Percentiles rank a stretch among this genome's conserved stretches.
phyloP scores from a whole-genome alignment of 2,888 invertebrate species.

The Agelastica alni region DNA sequence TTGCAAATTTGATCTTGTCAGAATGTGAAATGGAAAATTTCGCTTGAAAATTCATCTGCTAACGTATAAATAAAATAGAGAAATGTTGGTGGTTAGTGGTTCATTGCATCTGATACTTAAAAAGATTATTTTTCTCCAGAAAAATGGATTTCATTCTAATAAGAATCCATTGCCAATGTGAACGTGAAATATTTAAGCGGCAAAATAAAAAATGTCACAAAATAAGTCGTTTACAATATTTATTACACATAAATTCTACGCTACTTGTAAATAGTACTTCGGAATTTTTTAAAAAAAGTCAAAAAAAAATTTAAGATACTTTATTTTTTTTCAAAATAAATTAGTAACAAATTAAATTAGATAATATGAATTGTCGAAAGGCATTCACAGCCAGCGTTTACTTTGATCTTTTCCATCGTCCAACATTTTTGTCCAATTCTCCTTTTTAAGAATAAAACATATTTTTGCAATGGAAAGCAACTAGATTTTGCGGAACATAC shows the following conservation, averaged over 20 bases:
- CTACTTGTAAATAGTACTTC: not conserved
- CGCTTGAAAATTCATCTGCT: too few species aligned
- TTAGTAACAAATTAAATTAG: not conserved
- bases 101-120: too few species aligned
- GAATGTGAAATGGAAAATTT: too few species aligned
- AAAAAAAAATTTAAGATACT: not conserved
- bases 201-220: too few species aligned
- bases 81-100: too few species aligned
- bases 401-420: constrained; percentile 34
- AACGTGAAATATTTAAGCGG: too few species aligned
- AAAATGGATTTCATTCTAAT: too few species aligned
- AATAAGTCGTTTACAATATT: not conserved
- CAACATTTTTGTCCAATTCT: constrained; percentile 34
- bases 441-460: constrained; percentile 36
- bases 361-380: constrained; percentile 6
- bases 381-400: constrained; percentile 41
- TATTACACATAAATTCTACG: not conserved
- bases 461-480: constrained; percentile 35
- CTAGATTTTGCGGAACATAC: constrained; percentile 34
- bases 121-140: too few species aligned
- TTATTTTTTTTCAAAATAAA: not conserved
- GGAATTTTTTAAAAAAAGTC: not conserved
- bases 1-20: too few species aligned
- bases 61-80: too few species aligned
- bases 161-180: too few species aligned